phyloP scores from a whole-genome alignment of 1,140 invertebrate species.

The Bombus vancouverensis region DNA sequence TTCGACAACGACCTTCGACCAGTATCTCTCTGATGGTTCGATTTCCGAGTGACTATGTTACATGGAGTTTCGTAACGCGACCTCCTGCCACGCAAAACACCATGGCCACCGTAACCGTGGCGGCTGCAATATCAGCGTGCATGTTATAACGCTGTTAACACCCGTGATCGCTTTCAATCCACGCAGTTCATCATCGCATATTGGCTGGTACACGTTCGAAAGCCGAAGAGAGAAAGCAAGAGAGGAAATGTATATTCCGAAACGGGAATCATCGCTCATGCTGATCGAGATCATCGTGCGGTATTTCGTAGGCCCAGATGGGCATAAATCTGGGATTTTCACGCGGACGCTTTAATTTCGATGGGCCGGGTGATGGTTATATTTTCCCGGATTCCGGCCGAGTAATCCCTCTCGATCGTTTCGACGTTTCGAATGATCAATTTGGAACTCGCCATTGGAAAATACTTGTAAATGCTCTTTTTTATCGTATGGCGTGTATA shows the following conservation, averaged over 20 bases:
- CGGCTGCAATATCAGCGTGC: slow-evolving; percentile 66
- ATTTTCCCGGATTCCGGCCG: background rate
- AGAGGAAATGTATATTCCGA: background rate
- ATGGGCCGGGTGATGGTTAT: background rate
- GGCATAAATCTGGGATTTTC: slow-evolving; percentile 50
- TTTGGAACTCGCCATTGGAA: background rate
- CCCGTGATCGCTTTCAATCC: slow-evolving; percentile 81
- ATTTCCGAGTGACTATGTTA: slow-evolving; percentile 1
- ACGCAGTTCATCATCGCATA: slow-evolving; percentile 80
- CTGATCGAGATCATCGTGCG: no score
- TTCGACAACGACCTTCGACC: background rate
- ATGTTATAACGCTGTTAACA: slow-evolving; percentile 81
- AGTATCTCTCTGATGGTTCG: background rate
- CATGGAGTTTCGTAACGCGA: slow-evolving; percentile 30
- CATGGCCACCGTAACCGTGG: slow-evolving; percentile 56
- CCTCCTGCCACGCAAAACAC: slow-evolving; percentile 66
- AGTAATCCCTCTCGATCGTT: slow-evolving; percentile 22
- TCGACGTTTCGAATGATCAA: background rate
- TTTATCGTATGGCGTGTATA: background rate
- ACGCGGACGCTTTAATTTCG: slow-evolving; percentile 41
- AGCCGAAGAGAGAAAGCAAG: background rate
- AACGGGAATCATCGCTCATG: slow-evolving; percentile 23
- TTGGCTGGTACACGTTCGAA: slow-evolving; percentile 61
- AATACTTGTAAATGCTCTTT: background rate
- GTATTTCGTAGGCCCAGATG: background rate